These are phyloP conservation scores for Nibea coibor DNA, from an alignment of 2,113 vertebrate species.

Conservation along the genomic window DNA sequence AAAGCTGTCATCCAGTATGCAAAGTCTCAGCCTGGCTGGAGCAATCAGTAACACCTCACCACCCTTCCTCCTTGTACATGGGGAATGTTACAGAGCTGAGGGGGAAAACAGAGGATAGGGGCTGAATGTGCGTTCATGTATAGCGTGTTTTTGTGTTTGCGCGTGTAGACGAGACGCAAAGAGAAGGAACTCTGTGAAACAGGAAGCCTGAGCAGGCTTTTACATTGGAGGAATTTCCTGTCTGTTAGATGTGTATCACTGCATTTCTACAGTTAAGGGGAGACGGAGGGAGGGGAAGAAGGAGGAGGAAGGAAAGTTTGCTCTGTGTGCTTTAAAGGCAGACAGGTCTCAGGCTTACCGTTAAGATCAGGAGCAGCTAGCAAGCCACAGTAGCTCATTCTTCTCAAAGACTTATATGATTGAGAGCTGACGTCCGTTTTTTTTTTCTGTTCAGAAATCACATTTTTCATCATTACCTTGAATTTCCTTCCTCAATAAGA, in stretches of 20 bases:
- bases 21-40: constrained; percentile 48
- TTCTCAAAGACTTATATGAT: constrained; percentile 16
- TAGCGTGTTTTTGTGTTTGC: constrained; percentile 26
- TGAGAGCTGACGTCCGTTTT: not conserved
- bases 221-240: constrained; percentile 83
- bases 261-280: constrained; percentile 44
- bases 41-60: constrained; percentile 63
- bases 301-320: constrained; percentile 7
- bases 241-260: constrained; percentile 74
- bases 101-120: constrained; percentile 6
- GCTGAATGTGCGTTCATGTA: not conserved
- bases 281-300: constrained; percentile 18
- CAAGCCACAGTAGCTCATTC: constrained; percentile 37
- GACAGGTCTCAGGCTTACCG: constrained; percentile 36
- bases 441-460: constrained; percentile 10
- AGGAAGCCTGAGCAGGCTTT: constrained; percentile 77
- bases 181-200: constrained; percentile 50
- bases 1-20: constrained; percentile 65
- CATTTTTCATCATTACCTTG: constrained; percentile 22
- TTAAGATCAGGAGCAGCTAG: constrained; percentile 31
- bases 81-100: constrained; percentile 56
- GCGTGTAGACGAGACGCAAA: constrained; percentile 26
- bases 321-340: constrained; percentile 34
- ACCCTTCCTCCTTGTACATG: constrained; percentile 56
- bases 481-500: constrained; percentile 23